Base-by-base conservation (phyloP, 2,888 invertebrate species). In the Cataglyphis altisquamis region DNA sequence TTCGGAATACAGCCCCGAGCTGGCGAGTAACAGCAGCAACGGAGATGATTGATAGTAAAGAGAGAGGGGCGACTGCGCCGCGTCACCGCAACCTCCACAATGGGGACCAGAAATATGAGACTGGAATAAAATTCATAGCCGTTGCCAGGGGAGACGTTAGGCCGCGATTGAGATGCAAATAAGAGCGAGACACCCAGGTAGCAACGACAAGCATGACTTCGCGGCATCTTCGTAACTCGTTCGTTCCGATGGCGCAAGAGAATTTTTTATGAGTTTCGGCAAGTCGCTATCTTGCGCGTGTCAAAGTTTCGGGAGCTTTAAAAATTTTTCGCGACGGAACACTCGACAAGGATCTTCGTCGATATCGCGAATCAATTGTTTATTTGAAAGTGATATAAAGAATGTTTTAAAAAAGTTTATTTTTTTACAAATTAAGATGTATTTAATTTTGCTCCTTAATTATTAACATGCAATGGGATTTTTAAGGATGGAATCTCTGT, bases 111-210 rank as follows among this genome's bases (percentile, higher is more conserved):
- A 88, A 87, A 88, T 88, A 88, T 86, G 86, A 89, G 82, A 83
- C 66, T 52, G 72, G 86, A 88, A 90, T 87, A 87, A 89, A 88
- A 91, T 88, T 91, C 88, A 86, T 86, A 66, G 67, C 83, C 64
- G 85, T 86, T 86, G 84, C 85, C 86, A 80, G 63, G 85, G 74
- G 77, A 88, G 68, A 85, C 84, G 88, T 82, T 87, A 72, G 83
- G 32, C 78, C 45, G 64, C 90, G 87, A 92, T 92, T 89, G 88
- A 86, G 74, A 89, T 90, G 91, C 88, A 88, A 92, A 91, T 91
- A 85, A 75, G 68, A 78, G 70, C 80, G 74, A 86, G 84, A 77
- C 84, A 85, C 78, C 63, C 77, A 29, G 78, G 83, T 83, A 67
- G 57, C 64, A 55, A 29, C 36, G 63, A 36, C 75, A 39, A 1